phyloP scores from a whole-genome alignment of 2,113 vertebrate genomes.

The Campylorhamphus procurvoides region DNA sequence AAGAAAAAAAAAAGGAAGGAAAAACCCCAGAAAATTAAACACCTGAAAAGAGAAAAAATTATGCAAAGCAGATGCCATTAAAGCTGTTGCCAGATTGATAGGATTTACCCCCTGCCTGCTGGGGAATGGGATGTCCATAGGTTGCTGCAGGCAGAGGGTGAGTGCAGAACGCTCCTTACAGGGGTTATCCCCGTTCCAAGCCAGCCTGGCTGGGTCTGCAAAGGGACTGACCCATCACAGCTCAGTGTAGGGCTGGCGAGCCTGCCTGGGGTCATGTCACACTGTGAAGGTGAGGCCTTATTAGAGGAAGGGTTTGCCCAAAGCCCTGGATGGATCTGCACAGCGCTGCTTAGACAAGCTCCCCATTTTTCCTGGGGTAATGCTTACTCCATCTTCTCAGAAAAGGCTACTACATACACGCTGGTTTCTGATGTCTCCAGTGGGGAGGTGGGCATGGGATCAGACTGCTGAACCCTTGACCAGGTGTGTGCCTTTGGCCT shows the following conservation, averaged over 20 bases:
- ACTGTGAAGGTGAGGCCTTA: neutral
- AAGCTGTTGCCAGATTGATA: neutral
- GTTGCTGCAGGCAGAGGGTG: neutral
- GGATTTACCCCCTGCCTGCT: neutral
- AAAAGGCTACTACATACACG: fast-evolving
- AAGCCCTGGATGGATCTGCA: neutral
- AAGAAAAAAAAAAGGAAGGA: no score
- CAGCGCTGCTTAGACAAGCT: neutral
- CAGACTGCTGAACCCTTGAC: no score
- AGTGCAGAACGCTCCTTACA: neutral
- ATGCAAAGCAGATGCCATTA: neutral
- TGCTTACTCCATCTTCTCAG: neutral
- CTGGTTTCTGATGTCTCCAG: neutral
- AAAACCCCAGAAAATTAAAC: neutral
- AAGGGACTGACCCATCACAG: neutral
- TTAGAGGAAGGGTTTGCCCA: neutral
- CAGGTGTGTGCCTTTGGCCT: neutral
- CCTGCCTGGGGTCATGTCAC: neutral
- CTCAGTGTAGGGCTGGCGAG: fast-evolving
- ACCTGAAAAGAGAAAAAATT: fast-evolving
- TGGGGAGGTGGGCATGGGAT: neutral
- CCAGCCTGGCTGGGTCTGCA: fast-evolving
- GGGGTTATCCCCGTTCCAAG: fast-evolving
- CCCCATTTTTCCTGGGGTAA: neutral
- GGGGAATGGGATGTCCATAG: neutral